Base-by-base conservation (phyloP, 2,888 invertebrate species). In the Oscheius sp. region DNA sequence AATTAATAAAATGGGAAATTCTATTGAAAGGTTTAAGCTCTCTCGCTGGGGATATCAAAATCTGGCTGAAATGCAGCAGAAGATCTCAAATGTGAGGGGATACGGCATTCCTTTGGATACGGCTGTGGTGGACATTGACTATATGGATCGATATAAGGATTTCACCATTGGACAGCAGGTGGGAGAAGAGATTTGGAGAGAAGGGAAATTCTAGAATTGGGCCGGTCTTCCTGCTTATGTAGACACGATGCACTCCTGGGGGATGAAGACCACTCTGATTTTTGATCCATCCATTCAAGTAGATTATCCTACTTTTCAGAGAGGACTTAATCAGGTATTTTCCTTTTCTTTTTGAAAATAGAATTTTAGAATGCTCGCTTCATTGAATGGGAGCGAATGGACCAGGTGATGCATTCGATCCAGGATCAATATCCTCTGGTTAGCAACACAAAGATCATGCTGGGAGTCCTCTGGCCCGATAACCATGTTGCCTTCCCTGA, bases 61-160 rank as follows among this genome's bases (percentile, higher is more conserved):
- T 23, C 61, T 83, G 58, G 68, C 69, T 12, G 82, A 83, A 39
- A 75, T 83, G 76, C 72, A 81, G 67, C 70, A 67, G 4, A 45
- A 72, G 42, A 82, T 88, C 8, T 69, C 82, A 17, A 79, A 88
- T 23, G 88, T 85, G 34, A 72, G 85, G 8, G 75, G 78, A 6
- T 84, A 87, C 12, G 80, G 82, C 12, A 88, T 89, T 61, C 88
- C 88, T 3, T 92, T 87, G 77, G 87, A 87, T 74, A 86, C 91
- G 0, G 92, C 93, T 85, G 93, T 93, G 92, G 93, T 92, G 82
- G 93, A 93, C 87, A 90, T 93, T 73, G 93, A 93, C 87, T 93
- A 93, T 85, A 93, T 93, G 93, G 89, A 91, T 29, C 89, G 91
- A 57, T 90, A 90, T 71, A 92, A 93, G 86, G 93, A 93, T 86